Percentiles rank a stretch among this genome's conserved stretches.
These are phyloP conservation scores for Euphysa ruthae DNA, from an alignment of 30 jellyfish, hydroid and myxozoan genomes.

Conservation along the genomic window DNA sequence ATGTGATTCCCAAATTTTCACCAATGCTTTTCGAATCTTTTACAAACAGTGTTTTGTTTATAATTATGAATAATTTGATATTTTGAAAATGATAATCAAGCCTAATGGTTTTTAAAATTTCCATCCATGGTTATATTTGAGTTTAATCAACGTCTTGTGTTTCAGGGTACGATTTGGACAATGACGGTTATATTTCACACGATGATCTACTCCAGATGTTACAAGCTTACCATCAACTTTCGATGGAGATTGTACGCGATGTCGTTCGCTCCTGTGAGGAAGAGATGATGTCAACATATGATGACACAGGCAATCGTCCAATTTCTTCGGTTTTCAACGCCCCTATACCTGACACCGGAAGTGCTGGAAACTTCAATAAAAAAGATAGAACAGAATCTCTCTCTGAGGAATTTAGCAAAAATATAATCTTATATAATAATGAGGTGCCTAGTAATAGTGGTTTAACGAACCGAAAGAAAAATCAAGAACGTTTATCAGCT, in stretches of 20 bases:
- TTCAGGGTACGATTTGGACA: slow-evolving; percentile 68
- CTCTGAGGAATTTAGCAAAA: not conserved
- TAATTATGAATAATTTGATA: too few species aligned
- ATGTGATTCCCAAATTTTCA: too few species aligned
- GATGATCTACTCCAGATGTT: slow-evolving; percentile 60
- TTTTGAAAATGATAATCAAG: too few species aligned
- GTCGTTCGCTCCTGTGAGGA: slow-evolving; percentile 95
- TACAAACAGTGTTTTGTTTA: too few species aligned
- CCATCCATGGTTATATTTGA: too few species aligned
- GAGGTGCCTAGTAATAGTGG: not conserved
- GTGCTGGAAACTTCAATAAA: not conserved
- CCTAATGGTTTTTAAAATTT: too few species aligned
- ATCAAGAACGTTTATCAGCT: slow-evolving; percentile 52
- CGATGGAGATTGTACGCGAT: slow-evolving; percentile 86
- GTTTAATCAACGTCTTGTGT: not conserved
- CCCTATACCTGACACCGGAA: slow-evolving; percentile 69
- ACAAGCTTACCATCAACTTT: slow-evolving; percentile 78
- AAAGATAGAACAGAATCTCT: not conserved
- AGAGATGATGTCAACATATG: slow-evolving; percentile 87
- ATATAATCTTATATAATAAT: not conserved
- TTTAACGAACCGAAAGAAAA: not conserved
- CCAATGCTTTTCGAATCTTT: too few species aligned
- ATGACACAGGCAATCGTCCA: slow-evolving; percentile 79
- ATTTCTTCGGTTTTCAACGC: slow-evolving; percentile 92
- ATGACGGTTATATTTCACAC: slow-evolving; percentile 63